Conservation (phyloP, 2,888 invertebrate species). For the Leucophora obtusa region DNA sequence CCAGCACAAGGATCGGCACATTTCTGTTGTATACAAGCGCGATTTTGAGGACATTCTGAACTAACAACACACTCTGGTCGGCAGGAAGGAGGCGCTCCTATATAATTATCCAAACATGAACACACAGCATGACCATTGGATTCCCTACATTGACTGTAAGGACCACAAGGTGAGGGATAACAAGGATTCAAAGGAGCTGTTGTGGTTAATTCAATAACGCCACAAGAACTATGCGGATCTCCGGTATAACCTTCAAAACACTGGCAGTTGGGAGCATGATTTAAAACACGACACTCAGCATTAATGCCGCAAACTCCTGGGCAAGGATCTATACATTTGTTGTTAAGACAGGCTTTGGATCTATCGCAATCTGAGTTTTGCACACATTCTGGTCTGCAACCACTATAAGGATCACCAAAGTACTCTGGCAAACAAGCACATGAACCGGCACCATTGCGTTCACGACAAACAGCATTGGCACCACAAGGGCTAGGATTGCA, state of each 20-base stretch:
- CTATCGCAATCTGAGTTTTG: slow-evolving; percentile 87
- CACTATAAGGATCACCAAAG: slow-evolving; percentile 87
- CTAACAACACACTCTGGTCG: slow-evolving; percentile 84
- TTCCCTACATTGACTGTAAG: slow-evolving; percentile 83
- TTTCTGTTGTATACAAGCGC: slow-evolving; percentile 82
- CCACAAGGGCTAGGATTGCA: slow-evolving; percentile 90
- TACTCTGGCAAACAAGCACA: slow-evolving; percentile 87
- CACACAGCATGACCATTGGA: slow-evolving; percentile 83
- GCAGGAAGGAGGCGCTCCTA: slow-evolving; percentile 83
- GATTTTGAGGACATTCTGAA: slow-evolving; percentile 83
- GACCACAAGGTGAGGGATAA: slow-evolving; percentile 84
- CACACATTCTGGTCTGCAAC: slow-evolving; percentile 89
- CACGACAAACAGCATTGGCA: slow-evolving; percentile 87
- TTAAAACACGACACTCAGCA: slow-evolving; percentile 86
- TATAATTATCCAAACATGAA: slow-evolving; percentile 82
- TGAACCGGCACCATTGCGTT: slow-evolving; percentile 86
- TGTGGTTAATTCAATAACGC: slow-evolving; percentile 72
- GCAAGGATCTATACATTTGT: slow-evolving; percentile 89
- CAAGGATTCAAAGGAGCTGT: slow-evolving; percentile 80
- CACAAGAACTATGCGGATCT: slow-evolving; percentile 85
- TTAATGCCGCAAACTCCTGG: slow-evolving; percentile 88
- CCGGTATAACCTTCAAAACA: slow-evolving; percentile 87
- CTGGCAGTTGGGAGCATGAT: slow-evolving; percentile 88
- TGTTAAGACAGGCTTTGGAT: slow-evolving; percentile 86
- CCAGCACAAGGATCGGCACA: slow-evolving; percentile 84